phyloP scores from a whole-genome alignment of 1,140 invertebrate genomes.

The Drosophila pruinosa region DNA sequence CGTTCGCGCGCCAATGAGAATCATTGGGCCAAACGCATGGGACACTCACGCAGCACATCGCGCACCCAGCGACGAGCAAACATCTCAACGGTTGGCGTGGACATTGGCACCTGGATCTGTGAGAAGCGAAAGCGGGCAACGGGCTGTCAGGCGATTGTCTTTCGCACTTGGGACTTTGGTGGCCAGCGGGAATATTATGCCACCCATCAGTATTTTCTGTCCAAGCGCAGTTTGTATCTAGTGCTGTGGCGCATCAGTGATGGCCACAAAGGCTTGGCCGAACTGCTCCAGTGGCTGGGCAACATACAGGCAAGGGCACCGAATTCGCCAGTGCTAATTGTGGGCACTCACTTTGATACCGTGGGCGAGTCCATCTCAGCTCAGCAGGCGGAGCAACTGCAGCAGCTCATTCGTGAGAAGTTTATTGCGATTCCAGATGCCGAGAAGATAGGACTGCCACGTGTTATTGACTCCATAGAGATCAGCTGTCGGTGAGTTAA shows the following conservation, averaged over 20 bases:
- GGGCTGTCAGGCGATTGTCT: slow-evolving; percentile 93
- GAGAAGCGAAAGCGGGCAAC: slow-evolving; percentile 88
- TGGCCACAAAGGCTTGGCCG: slow-evolving; percentile 94
- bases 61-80: slow-evolving; percentile 82
- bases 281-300: slow-evolving; percentile 97
- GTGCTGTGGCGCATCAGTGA: slow-evolving; percentile 98
- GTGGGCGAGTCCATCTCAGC: slow-evolving; percentile 88
- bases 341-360: slow-evolving; percentile 97
- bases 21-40: slow-evolving; percentile 97
- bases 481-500: slow-evolving; percentile 85
- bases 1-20: slow-evolving; percentile 73
- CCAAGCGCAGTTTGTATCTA: slow-evolving; percentile 96
- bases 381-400: slow-evolving; percentile 91
- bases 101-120: slow-evolving; percentile 97
- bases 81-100: slow-evolving; percentile 97
- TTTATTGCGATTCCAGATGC: slow-evolving; percentile 97
- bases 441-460: slow-evolving; percentile 96
- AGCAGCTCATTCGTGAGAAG: slow-evolving; percentile 93
- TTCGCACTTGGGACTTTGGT: slow-evolving; percentile 99
- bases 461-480: slow-evolving; percentile 96
- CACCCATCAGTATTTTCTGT: slow-evolving; percentile 99
- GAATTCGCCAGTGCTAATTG: slow-evolving; percentile 96
- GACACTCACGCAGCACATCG: slow-evolving; percentile 86
- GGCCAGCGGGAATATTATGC: slow-evolving; percentile 98
- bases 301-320: slow-evolving; percentile 97